Evolutionary conservation across 2,888 invertebrate species (phyloP).

Genomic region (Drosophila flavopinicola): DNA sequence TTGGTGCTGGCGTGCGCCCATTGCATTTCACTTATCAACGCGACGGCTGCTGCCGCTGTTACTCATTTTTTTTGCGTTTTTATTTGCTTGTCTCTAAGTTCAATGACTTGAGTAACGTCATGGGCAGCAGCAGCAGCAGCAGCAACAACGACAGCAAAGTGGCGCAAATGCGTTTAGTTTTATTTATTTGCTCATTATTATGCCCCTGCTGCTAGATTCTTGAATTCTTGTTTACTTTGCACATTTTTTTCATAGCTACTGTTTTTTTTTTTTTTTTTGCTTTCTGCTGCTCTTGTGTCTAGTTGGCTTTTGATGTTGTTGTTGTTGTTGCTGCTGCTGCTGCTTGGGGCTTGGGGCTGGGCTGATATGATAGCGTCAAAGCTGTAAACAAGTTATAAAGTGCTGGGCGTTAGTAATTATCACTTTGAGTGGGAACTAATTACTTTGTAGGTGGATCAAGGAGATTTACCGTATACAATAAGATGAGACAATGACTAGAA

Average conservation of each 20-base stretch:
- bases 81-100: slow-evolving; percentile 76
- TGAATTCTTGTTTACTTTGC: slow-evolving; percentile 72
- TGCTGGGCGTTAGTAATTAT: slow-evolving; percentile 67
- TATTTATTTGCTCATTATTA: slow-evolving; percentile 78
- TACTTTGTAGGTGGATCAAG: not conserved
- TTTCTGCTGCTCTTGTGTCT: slow-evolving; percentile 29
- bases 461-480: not conserved
- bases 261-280: slow-evolving; percentile 11
- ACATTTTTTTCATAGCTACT: slow-evolving; percentile 58
- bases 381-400: slow-evolving; percentile 70
- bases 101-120: slow-evolving; percentile 82
- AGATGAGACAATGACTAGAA: too few relatives aligned
- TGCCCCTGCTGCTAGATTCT: slow-evolving; percentile 66
- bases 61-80: slow-evolving; percentile 53
- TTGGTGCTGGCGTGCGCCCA: slow-evolving; percentile 57
- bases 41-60: slow-evolving; percentile 23
- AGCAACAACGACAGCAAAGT: slow-evolving; percentile 62
- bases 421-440: slow-evolving; percentile 38
- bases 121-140: slow-evolving; percentile 65
- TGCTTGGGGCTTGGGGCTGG: slow-evolving; percentile 37
- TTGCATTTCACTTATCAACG: slow-evolving; percentile 77
- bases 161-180: slow-evolving; percentile 80
- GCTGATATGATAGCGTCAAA: slow-evolving; percentile 69
- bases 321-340: slow-evolving; percentile 9
- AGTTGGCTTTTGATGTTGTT: slow-evolving; percentile 31